Base-by-base conservation (phyloP, 2,113 vertebrate genomes). In the Mesitornis unicolor region DNA sequence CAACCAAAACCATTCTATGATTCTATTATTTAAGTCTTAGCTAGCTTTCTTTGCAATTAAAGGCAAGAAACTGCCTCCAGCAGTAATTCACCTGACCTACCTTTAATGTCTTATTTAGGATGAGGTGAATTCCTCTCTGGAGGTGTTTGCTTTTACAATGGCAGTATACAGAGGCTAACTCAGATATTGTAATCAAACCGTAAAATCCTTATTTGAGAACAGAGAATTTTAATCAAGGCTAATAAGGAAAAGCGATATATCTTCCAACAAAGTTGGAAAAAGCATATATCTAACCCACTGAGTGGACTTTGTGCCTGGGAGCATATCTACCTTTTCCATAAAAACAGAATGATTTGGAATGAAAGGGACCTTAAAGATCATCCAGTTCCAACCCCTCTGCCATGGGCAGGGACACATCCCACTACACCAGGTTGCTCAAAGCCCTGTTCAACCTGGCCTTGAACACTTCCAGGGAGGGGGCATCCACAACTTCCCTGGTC, bases 261-360 rank as follows among this genome's bases (percentile, higher is more conserved):
- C 25, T 87, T 91, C 25, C 42, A 73, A 22, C 22, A 11, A 56
- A 64, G 13, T 2, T 50, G n/a, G 31, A 40, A 79, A 87, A 91
- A 43, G 1, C 6, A 3, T 42, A 25, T 28, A 7, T n/a, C 57
- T 54, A 60, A 38, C 5, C 4, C 5, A 4, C 2, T 53, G 57
- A 65, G 33, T 42, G 11, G n/a, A 50, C 29, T 89, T 84, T 24
- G 28, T 77, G 26, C 5, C 20, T 56, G 9, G 26, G 64, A 56
- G 3, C 15, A 13, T 38, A 56, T 15, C 10, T 56, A 3, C 1
- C 0, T 3, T 40, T 69, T 75, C 73, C n/a, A n/a, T n/a, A n/a
- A n/a, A n/a, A n/a, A n/a, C n/a, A n/a, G n/a, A n/a, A n/a, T n/a
- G n/a, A n/a, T n/a, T n/a, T n/a, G n/a, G n/a, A n/a, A n/a, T n/a